Base-by-base conservation (phyloP, 1,140 invertebrate species). In the Coenobita brevimanus region DNA sequence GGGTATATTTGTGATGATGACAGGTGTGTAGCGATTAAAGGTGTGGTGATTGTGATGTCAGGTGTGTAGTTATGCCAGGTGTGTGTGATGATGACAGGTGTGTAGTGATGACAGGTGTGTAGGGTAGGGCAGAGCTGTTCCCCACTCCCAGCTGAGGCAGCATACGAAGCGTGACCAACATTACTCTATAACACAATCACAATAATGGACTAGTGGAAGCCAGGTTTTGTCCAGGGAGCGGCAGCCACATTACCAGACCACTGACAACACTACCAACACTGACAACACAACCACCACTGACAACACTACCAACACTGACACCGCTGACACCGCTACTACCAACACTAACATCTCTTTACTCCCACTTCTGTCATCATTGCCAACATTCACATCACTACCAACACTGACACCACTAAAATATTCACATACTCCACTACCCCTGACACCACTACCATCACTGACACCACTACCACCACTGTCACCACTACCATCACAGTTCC, bases 181-280 rank as follows among this genome's bases (percentile, higher is more conserved):
- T 82, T 82, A 82, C 79, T 64, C 38, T 82, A 82, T 67, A 43
- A 82, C 60, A 82, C 79, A 82, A 82, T 82, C 50, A 82, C 79
- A 82, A 67, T 82, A 82, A 82, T 82, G 79, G 60, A 82, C 24
- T 33, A 46, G 17, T n/a, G 30, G 38, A 21, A 8, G 46, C 60
- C 79, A 43, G 33, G 60, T 41, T 82, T 24, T 67, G 62, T 82
- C 79, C 13, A 67, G 79, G 79, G 79, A 82, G 30, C 4, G 3
- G 54, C 54, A 69, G 60, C 57, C 38, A 6, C 60, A 82, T 67
- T 67, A 67, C 60, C n/a, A n/a, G 38, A 67, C 30, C 78, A 38
- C 79, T 15, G n/a, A 54, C 33, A 21, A 43, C 78, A 36, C 27
- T 36, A 50, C 30, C 30, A 17, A 8, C 73, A 46, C 30, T 38